Evolutionary conservation across 2,888 invertebrate species (phyloP), one percentile per base, ranked within the genome.

Genomic region (Apodemia zela): DNA sequence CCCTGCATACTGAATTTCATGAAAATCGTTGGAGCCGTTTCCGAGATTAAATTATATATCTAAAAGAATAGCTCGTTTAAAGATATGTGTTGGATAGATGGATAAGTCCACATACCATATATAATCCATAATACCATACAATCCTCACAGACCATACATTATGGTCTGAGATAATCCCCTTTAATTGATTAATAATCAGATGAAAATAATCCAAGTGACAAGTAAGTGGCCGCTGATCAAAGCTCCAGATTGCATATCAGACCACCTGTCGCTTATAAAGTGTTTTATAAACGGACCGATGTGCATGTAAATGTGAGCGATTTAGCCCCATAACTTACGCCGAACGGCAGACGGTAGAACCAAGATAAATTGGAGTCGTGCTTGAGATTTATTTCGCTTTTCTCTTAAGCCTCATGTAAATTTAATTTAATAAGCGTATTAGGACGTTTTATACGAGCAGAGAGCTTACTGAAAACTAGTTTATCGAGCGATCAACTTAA

Each of bases 231-330:
- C 47, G 47, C 45, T 29, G 47, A 60, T 47, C 29, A 29, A 25
- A 33, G 47, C 29, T 29, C 60, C 29, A 60, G 42, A 45, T 60
- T 42, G 42, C n/a, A n/a, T 45, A 47, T 47, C 47, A 57, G 57
- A 29, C 57, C 54, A 54, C 54, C 29, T 57, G 57, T 57, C 29
- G 25, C 57, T 57, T 57, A 57, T n/a, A 57, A 57, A 57, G 57
- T 29, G 57, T 57, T 54, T 54, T 54, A 54, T 25, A 54, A 54
- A 54, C 54, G 13, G 25, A 25, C 25, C 21, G 25, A 54, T 54
- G 21, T 54, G 25, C 15, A 54, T 54, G 54, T 54, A 54, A 25
- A 54, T 25, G 25, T 21, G 25, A 51, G 11, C 51, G 25, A 11
- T 25, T 54, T 25, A 54, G 54, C 15, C 54, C 15, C 54, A 54